Conservation (phyloP, 92 coral and sea anemone genomes). For the Palythoa heliodiscus region DNA sequence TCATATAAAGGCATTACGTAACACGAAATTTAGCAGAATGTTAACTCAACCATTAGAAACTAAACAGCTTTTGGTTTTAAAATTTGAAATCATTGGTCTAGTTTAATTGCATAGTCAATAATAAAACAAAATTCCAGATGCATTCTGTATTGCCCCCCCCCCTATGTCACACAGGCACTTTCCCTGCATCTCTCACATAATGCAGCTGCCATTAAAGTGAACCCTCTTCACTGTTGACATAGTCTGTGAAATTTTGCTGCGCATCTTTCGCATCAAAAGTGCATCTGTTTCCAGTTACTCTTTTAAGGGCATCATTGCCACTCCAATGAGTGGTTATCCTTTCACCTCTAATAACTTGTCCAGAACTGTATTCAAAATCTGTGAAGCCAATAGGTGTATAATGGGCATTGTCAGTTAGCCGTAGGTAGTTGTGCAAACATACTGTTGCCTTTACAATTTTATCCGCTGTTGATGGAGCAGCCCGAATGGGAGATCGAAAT, state of each 20-base stretch:
- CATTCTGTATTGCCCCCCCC: constrained; percentile 9
- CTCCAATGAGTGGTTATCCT: constrained; percentile 55
- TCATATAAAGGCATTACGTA: background rate
- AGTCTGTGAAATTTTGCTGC: constrained; percentile 41
- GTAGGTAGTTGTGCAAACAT: constrained; percentile 62
- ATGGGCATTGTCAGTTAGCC: constrained; percentile 52
- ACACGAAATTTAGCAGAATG: background rate
- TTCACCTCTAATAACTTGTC: constrained; percentile 55
- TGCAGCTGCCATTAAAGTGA: constrained; percentile 54
- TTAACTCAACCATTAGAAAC: constrained; percentile 9
- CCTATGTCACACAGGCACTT: constrained; percentile 24
- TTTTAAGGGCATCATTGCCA: constrained; percentile 29
- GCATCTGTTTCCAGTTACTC: constrained; percentile 45
- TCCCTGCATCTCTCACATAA: constrained; percentile 43
- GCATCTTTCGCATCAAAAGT: constrained; percentile 31
- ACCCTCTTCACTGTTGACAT: constrained; percentile 52
- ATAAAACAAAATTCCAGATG: constrained; percentile 24
- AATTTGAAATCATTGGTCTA: constrained; percentile 8
- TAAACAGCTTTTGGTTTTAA: constrained; percentile 13
- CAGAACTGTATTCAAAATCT: constrained; percentile 56
- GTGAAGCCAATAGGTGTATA: constrained; percentile 57
- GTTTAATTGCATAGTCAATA: constrained; percentile 9
- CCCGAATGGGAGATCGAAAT: constrained; percentile 47
- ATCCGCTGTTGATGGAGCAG: constrained; percentile 34
- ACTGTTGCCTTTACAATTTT: constrained; percentile 45